A percentile compares a stretch with the other conserved stretches of the same genome.
Evolutionary conservation across 2,797 vertebrate genomes (phyloP).

Genomic region (Lutjanus campechanus): DNA sequence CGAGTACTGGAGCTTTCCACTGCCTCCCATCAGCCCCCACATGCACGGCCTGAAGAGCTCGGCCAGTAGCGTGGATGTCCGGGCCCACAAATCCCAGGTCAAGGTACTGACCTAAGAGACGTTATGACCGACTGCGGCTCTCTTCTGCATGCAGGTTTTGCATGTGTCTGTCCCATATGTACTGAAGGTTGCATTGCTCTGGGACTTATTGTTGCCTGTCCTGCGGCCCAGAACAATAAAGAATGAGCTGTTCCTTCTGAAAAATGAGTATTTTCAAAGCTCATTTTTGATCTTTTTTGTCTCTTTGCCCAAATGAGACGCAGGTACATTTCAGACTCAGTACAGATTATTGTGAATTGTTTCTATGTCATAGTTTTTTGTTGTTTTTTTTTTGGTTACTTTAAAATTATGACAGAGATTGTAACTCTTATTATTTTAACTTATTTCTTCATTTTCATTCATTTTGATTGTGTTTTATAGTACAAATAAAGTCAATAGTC

Average conservation of each 20-base stretch:
- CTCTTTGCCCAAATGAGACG: background rate
- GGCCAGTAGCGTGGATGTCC: constrained; percentile 68
- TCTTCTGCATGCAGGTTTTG: constrained; percentile 71
- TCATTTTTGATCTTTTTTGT: constrained; percentile 56
- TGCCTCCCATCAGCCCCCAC: constrained; percentile 80
- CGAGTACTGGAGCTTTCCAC: constrained; percentile 86
- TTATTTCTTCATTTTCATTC: background rate
- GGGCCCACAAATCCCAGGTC: constrained; percentile 59
- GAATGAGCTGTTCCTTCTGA: constrained; percentile 43
- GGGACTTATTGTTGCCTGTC: constrained; percentile 46
- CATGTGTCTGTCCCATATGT: constrained; percentile 60
- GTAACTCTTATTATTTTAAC: background rate
- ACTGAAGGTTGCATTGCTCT: constrained; percentile 35
- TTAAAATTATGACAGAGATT: background rate
- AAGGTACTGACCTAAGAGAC: constrained; percentile 74
- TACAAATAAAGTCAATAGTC: background rate
- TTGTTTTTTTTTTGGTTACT: constrained; percentile 7
- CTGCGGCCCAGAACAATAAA: constrained; percentile 21
- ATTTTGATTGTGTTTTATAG: background rate
- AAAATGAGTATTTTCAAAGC: constrained; percentile 44
- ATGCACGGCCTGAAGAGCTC: constrained; percentile 74
- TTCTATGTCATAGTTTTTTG: background rate
- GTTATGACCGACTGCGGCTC: background rate
- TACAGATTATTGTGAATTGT: background rate
- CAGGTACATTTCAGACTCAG: constrained; percentile 10